phyloP scores from a whole-genome alignment of 2,888 invertebrate genomes.

The Rhabditoides inermis region DNA sequence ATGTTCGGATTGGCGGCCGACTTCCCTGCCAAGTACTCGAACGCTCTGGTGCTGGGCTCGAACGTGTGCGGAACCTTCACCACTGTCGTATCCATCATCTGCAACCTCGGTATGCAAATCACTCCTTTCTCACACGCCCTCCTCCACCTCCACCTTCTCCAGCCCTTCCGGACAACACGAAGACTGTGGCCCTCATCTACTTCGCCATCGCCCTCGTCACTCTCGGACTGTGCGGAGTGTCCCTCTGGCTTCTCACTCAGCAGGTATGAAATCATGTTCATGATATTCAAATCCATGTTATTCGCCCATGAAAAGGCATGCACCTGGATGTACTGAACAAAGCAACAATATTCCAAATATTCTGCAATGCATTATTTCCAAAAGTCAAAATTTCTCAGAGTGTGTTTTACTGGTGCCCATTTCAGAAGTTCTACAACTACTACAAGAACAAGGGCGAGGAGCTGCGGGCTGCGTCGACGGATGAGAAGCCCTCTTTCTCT shows the following conservation, averaged over 20 bases:
- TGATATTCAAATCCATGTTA: too few relatives aligned
- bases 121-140: background rate
- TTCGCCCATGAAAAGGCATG: constrained; percentile 40
- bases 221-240: constrained; percentile 81
- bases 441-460: constrained; percentile 17
- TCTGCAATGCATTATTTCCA: too few relatives aligned
- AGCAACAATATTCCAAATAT: too few relatives aligned
- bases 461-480: constrained; percentile 12
- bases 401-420: too few relatives aligned
- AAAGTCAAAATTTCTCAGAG: too few relatives aligned
- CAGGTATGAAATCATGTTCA: too few relatives aligned
- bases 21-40: constrained; percentile 72
- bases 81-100: constrained; percentile 43
- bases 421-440: constrained; percentile 26
- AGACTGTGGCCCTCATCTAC: constrained; percentile 79
- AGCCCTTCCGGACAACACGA: constrained; percentile 26
- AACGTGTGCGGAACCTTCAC: constrained; percentile 52
- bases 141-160: too few relatives aligned
- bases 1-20: constrained; percentile 90
- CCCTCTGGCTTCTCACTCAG: constrained; percentile 83
- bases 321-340: constrained; percentile 37
- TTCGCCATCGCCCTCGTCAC: constrained; percentile 88
- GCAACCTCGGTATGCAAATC: constrained; percentile 36
- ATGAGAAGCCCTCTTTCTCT: constrained; percentile 18
- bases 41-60: constrained; percentile 72